Conservation (phyloP, 2,888 invertebrate genomes). For the Cataglyphis livida region DNA sequence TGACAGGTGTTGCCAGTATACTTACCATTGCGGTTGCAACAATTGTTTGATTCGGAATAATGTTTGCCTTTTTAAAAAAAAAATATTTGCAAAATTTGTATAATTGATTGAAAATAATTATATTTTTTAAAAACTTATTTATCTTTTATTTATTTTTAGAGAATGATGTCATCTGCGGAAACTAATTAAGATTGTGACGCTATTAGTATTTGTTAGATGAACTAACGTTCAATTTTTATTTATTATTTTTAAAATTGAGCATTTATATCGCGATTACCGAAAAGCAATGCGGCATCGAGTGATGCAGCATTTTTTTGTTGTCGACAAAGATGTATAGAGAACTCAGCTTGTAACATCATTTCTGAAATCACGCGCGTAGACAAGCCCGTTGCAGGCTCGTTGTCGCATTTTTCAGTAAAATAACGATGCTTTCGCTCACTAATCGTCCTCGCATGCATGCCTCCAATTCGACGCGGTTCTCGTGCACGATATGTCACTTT, state of each 20-base stretch:
- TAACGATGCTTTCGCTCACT: conserved; percentile 67
- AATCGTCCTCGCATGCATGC: conserved; percentile 63
- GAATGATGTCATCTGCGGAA: neutral
- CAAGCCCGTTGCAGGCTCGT: conserved; percentile 58
- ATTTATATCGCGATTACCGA: neutral
- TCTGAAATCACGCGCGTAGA: conserved; percentile 56
- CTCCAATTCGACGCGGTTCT: conserved; percentile 65
- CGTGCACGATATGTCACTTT: conserved; percentile 68
- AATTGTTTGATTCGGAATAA: conserved; percentile 17
- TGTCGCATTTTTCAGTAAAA: conserved; percentile 62
- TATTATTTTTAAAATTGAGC: neutral
- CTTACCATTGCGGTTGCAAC: conserved; percentile 28
- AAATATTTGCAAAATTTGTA: neutral
- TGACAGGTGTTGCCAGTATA: conserved; percentile 24
- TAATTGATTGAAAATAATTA: neutral
- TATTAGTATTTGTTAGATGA: neutral
- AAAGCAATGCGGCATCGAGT: conserved; percentile 13
- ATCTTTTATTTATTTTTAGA: neutral
- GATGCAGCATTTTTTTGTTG: neutral
- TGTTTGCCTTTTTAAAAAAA: no score
- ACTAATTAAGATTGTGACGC: neutral
- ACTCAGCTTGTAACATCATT: conserved; percentile 34
- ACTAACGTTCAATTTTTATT: neutral
- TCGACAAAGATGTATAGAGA: conserved; percentile 10
- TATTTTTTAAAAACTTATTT: neutral